Evolutionary conservation across 2,797 vertebrate genomes (phyloP).

Genomic region (Adelosebastes latens): DNA sequence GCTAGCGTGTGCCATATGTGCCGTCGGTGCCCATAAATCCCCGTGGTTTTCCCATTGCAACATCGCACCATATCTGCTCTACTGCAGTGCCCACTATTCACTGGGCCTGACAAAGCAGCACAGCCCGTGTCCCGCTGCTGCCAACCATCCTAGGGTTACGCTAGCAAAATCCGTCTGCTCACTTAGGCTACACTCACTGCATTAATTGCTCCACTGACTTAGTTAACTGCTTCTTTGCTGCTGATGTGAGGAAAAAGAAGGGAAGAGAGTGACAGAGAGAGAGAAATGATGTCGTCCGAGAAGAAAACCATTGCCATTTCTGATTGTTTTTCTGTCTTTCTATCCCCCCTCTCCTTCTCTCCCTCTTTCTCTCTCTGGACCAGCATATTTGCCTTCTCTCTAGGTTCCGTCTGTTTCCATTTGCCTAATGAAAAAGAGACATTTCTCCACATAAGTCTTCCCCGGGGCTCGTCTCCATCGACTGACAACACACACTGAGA

Average conservation of each 20-base stretch:
- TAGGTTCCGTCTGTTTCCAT: constrained; percentile 62
- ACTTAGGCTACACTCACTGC: constrained; percentile 65
- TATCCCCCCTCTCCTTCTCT: neutral
- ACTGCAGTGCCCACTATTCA: constrained; percentile 42
- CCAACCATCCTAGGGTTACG: constrained; percentile 36
- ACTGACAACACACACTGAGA: constrained; percentile 34
- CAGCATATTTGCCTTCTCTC: constrained; percentile 49
- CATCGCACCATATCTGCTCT: neutral
- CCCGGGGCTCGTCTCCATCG: constrained; percentile 45
- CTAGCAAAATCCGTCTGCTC: constrained; percentile 47
- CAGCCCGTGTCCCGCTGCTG: constrained; percentile 26
- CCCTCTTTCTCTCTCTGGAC: constrained; percentile 22
- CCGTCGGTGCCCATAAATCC: constrained; percentile 21
- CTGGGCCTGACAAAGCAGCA: constrained; percentile 35
- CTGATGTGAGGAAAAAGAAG: constrained; percentile 39
- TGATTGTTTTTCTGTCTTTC: constrained; percentile 28
- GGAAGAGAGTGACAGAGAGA: constrained; percentile 11
- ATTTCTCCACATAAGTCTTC: constrained; percentile 62
- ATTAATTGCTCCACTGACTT: constrained; percentile 81
- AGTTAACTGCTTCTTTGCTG: constrained; percentile 68
- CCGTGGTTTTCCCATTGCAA: constrained; percentile 2
- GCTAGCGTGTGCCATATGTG: constrained; percentile 15
- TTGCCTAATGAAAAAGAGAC: constrained; percentile 75
- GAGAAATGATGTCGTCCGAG: neutral
- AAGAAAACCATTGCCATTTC: constrained; percentile 19